Evolutionary conservation across 2,797 vertebrate species (phyloP), one percentile per base, ranked within the genome.

Genomic region (Sciurus carolinensis): DNA sequence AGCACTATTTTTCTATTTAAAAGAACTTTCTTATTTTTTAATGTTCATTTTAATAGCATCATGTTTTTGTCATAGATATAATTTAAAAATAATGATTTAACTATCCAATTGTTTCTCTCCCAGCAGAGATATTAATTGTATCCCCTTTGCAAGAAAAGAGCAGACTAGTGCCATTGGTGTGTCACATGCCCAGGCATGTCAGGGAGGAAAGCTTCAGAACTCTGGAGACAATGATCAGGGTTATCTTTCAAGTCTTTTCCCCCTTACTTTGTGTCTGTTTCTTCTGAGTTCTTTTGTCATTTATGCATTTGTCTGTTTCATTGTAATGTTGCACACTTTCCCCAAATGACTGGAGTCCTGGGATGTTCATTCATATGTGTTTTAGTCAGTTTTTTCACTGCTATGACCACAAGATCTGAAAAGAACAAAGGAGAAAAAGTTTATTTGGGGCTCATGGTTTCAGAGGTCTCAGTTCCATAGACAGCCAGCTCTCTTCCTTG

Each of bases 1-100:
- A 91, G 30, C 14, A 80, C 15, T 89, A 69, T 86, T 91, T 96
- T 95, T 76, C n/a, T 39, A 73, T 72, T 28, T 88, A 85, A 83
- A 82, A 82, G 1, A 69, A 66, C 17, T 88, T 76, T 39, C 50
- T 69, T 71, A 6, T 24, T 57, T 42, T 72, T 64, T 69, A 69
- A 75, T n/a, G 5, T 81, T 67, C 81, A 33, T 52, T 90, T 94
- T 80, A 75, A 75, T 69, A 71, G 26, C 47, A 54, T 30, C 80
- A 47, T n/a, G 11, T 24, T 84, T 75, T 75, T 47, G 81, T 69
- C 18, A n/a, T 66, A 30, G 33, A 10, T n/a, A 1, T 28, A 44
- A 13, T 93, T 81, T 26, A 5, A 18, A 80, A 87, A 44, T 18
- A 44, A 44, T 80, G 17, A 30, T 57, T 81, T 42, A 77, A 20